Base-by-base conservation (phyloP, 2,797 vertebrate species). In the Darevskia nairensis region DNA sequence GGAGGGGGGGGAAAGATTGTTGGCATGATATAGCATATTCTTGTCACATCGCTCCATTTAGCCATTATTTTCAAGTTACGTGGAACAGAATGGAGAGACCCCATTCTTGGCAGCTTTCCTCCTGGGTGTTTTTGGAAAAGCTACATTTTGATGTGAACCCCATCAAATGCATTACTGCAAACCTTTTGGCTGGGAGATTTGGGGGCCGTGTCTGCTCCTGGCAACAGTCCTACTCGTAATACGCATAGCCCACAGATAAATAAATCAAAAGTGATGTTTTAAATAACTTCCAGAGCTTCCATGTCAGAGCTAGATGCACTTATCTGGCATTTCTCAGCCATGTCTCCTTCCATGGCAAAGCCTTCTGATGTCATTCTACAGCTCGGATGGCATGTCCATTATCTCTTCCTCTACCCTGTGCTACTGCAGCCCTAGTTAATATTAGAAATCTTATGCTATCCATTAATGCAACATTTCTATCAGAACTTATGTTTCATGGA, bases 251-350 rank as follows among this genome's bases (percentile, higher is more conserved):
- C n/a, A 71, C 13, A 39, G 64, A 86, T 97, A 95, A 99, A 98
- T 55, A 98, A 90, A 95, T 98, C 97, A 93, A 97, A 96, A 35
- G 96, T 93, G 59, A 99, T 96, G 96, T 97, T 98, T 82, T 93
- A 96, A 92, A 99, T 98, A 85, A 99, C 97, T 39, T 97, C 97
- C 90, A 98, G 87, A 64, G 98, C 97, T 85, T 97, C 98, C 0
- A 97, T 90, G 89, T 99, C 97, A 59, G 99, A 99, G 89, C 98
- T 98, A 39, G 97, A 98, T 94, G 98, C 94, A 95, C 97, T 98
- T 94, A 99, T 94, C 96, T 99, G 97, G 94, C 98, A 98, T 88
- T 96, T 94, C 92, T 99, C 98, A 29, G 98, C 98, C 0, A 96
- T 97, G 92, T 98, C 98, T 3, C 21, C 61, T 64, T 97, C 95